Percentiles rank a stretch among this genome's conserved stretches.
Evolutionary conservation across 2,888 invertebrate genomes (phyloP).

Genomic region (Drosophila meridionalis): DNA sequence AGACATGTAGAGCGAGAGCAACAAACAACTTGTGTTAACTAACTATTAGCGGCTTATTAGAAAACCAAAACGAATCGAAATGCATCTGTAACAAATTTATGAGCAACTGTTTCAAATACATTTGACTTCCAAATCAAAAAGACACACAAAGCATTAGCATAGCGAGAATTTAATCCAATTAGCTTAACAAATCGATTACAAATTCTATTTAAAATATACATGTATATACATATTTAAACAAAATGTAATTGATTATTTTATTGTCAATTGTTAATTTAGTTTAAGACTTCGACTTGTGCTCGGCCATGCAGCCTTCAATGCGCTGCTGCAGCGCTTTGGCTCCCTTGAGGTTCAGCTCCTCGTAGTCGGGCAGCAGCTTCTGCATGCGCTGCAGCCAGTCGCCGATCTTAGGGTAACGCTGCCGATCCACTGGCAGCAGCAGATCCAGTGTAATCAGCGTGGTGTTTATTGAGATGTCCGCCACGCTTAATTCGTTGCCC

Average conservation of each 20-base stretch:
- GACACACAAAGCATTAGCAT: constrained; percentile 55
- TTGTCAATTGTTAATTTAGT: background rate
- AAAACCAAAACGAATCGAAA: constrained; percentile 12
- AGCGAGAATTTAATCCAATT: constrained; percentile 64
- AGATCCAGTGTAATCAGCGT: constrained; percentile 83
- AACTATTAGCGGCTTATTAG: constrained; percentile 31
- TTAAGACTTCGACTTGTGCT: constrained; percentile 51
- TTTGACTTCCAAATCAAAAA: constrained; percentile 75
- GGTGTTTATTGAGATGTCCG: constrained; percentile 86
- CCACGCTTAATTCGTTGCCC: constrained; percentile 82
- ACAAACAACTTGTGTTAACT: constrained; percentile 18
- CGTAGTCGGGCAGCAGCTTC: constrained; percentile 76
- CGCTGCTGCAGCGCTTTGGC: constrained; percentile 75
- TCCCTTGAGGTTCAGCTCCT: constrained; percentile 81
- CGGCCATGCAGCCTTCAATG: constrained; percentile 71
- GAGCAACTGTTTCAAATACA: constrained; percentile 34
- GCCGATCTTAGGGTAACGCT: constrained; percentile 67
- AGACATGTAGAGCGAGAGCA: constrained; percentile 15
- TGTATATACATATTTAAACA: constrained; percentile 13
- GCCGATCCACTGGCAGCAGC: constrained; percentile 80
- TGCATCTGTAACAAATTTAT: constrained; percentile 18
- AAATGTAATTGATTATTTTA: background rate
- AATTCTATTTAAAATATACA: constrained; percentile 37
- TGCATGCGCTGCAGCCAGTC: constrained; percentile 82
- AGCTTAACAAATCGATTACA: constrained; percentile 50